Base-by-base conservation (phyloP, 1,140 invertebrate genomes). In the Mercenaria mercenaria region DNA sequence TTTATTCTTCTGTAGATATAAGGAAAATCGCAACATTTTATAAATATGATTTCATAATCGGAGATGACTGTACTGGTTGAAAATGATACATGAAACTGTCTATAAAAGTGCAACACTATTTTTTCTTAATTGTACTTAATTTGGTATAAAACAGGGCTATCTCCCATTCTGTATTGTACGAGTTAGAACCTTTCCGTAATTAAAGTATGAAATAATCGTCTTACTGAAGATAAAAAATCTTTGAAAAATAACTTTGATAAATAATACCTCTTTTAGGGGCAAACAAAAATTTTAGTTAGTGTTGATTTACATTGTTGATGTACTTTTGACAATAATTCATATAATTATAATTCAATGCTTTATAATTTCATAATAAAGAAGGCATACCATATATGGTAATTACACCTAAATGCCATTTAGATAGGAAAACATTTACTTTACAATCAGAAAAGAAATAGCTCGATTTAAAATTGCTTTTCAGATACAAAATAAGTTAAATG, bases 341-440 rank as follows among this genome's bases (percentile, higher is more conserved):
- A 72, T 72, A 72, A 72, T 72, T 72, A 72, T 39, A 72, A 72
- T 72, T 72, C 67, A 72, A 29, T 13, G 34, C 67, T 72, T 72
- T 72, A 72, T n/a, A 39, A 72, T 39, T 72, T 72, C 11, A 39
- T 23, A 72, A 72, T 72, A 72, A 72, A 72, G 34, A 72, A 3
- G 34, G 67, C 18, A 39, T 18, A 72, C 4, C 18, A n/a, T 72
- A 72, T 29, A 72, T 13, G 3, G 23, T 72, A 72, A 72, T 72
- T 72, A 72, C 23, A 39, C 10, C n/a, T 72, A 72, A 72, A 72
- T 1, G 39, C 67, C 34, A 39, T 72, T n/a, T 72, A 37, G n/a
- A 72, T 26, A 72, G 67, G 67, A 37, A 72, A 72, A 72, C 67
- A 72, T 72, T 72, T 72, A 37, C 23, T 72, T 39, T 29, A 72